Base-by-base conservation (phyloP, 2,888 invertebrate genomes). In the Drosophila putrida region DNA sequence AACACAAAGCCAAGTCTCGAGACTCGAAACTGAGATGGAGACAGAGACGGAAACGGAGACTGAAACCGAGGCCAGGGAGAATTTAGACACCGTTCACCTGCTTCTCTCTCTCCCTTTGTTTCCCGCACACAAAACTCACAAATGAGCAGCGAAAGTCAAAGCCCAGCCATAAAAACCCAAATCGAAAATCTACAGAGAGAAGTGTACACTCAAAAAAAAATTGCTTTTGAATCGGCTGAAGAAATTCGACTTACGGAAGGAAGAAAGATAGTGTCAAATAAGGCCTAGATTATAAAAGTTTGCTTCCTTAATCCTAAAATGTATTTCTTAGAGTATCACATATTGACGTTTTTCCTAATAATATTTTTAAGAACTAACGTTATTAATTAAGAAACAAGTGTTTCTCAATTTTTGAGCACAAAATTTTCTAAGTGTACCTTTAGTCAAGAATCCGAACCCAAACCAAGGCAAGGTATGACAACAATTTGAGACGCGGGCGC, bases 91-190 rank as follows among this genome's bases (percentile, higher is more conserved):
- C 35, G 6, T 25, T 20, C 20, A 20, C 20, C 20, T 20, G 20
- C 20, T n/a, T 35, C 31, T 35, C 33, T 20, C 41, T 20, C 28
- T 41, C 31, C 2, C 54, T 20, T 39, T 41, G 39, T 41, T 11
- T 4, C 31, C 54, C 50, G 54, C 60, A n/a, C 36, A 10, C 28
- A n/a, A 46, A 46, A 60, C 44, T 54, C 63, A 66, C 72, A 39
- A 27, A 31, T 58, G 39, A 64, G 44, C 64, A 78, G 71, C 77
- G 71, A 78, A 78, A 78, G 77, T 78, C 75, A 78, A 78, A 78
- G 71, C 71, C 58, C 77, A 71, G 75, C 65, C 71, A 78, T 78
- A 69, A 80, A 75, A 75, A 53, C 53, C 54, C 53, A 67, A 71
- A 53, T 47, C 47, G 39, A 49, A 44, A n/a, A 39, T 6, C 13